Evolutionary conservation across 2,888 invertebrate species (phyloP), one percentile per base, ranked within the genome.

Genomic region (Cyrtodaria siliqua): DNA sequence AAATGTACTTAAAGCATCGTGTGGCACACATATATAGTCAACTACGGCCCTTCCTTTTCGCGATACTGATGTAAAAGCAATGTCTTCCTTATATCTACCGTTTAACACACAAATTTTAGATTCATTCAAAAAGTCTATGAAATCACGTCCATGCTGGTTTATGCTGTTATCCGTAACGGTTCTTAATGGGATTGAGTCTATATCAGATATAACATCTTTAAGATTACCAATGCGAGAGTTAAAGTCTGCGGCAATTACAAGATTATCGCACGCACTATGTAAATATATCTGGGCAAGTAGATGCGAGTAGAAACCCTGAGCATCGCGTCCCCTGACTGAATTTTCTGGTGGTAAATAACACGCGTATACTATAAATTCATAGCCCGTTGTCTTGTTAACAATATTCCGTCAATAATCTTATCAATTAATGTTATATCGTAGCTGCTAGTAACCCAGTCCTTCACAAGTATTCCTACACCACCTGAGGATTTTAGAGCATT

Each of bases 401-500:
- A 69, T 61, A 27, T 67, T 38, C 70, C 76, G 20, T 70, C 70
- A 27, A 44, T 49, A 14, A 57, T 42, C 42, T 67, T 66, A 49
- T 75, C 64, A 9, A 66, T 23, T 14, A 75, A n/a, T n/a, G n/a
- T n/a, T n/a, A n/a, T n/a, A n/a, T n/a, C n/a, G n/a, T n/a, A n/a
- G n/a, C n/a, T n/a, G n/a, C n/a, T n/a, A n/a, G n/a, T n/a, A n/a
- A n/a, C n/a, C n/a, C n/a, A n/a, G n/a, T n/a, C n/a, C n/a, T 23
- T 70, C 6, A 70, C 53, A 4, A 76, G 47, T 14, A 76, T 14
- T 16, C 76, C 76, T 9, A 70, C 76, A 38, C 76, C 76, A 4
- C 76, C 76, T 12, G 76, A 76, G 1, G 57, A 26, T 76, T 76
- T 76, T 1, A 70, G 70, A 16, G 76, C 76, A 33, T 62, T 52